Conservation (phyloP, 2,113 vertebrate genomes). For the Acanthisitta chloris region DNA sequence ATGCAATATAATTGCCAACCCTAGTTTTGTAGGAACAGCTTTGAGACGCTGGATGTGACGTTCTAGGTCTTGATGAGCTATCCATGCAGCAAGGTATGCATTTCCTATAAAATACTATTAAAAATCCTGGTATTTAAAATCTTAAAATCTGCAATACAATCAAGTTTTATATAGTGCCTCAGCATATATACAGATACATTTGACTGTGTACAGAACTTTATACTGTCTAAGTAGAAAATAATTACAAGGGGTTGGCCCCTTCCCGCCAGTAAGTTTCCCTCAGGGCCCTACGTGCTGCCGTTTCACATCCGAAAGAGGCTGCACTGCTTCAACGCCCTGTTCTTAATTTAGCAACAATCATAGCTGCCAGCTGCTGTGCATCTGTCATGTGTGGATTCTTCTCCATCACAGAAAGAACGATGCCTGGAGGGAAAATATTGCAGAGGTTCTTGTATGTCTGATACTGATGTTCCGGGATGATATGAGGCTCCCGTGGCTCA, state of each 20-base stretch:
- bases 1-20: slow-evolving; percentile 77
- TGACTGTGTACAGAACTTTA: slow-evolving; percentile 61
- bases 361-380: slow-evolving; percentile 93
- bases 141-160: slow-evolving; percentile 69
- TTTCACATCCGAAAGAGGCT: neutral
- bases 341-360: slow-evolving; percentile 94
- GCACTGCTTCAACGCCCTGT: slow-evolving; percentile 80
- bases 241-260: slow-evolving; percentile 46
- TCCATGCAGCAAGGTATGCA: slow-evolving; percentile 91
- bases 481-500: slow-evolving; percentile 86
- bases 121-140: slow-evolving; percentile 71
- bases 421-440: slow-evolving; percentile 94
- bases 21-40: slow-evolving; percentile 62
- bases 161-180: slow-evolving; percentile 49
- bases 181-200: no score
- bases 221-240: slow-evolving; percentile 48
- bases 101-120: slow-evolving; percentile 75
- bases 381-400: slow-evolving; percentile 97
- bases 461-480: slow-evolving; percentile 95
- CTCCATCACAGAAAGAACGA: slow-evolving; percentile 97
- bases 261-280: neutral
- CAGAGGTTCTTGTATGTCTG: slow-evolving; percentile 98
- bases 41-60: slow-evolving; percentile 65
- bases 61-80: slow-evolving; percentile 67
- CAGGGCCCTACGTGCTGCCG: neutral